Conservation (phyloP, 2,888 invertebrate species). For the Xanthorhoe designata region DNA sequence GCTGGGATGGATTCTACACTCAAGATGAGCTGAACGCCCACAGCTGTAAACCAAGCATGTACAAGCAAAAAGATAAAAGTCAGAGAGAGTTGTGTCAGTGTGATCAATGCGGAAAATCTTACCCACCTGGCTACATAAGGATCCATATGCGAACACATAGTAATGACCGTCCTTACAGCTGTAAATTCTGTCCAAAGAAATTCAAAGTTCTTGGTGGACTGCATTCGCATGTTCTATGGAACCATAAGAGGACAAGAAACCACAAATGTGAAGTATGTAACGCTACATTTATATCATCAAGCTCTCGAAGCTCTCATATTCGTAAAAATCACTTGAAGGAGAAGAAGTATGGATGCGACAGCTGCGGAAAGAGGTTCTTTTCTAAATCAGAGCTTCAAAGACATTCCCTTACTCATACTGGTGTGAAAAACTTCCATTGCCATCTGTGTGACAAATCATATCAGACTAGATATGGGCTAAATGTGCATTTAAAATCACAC, state of each 20-base stretch:
- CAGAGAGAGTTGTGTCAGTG: conserved; percentile 70
- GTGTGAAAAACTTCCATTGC: conserved; percentile 80
- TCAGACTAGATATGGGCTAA: conserved; percentile 78
- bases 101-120: conserved; percentile 82
- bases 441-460: conserved; percentile 80
- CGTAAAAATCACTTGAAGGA: conserved; percentile 80
- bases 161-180: conserved; percentile 70
- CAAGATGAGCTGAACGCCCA: conserved; percentile 62
- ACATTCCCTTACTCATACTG: conserved; percentile 78
- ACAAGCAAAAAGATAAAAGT: conserved; percentile 61
- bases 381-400: conserved; percentile 77
- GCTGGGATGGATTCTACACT: conserved; percentile 76
- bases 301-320: conserved; percentile 76
- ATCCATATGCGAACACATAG: conserved; percentile 81
- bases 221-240: conserved; percentile 78
- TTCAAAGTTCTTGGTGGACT: conserved; percentile 80
- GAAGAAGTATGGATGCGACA: conserved; percentile 78
- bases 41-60: conserved; percentile 65
- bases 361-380: conserved; percentile 77
- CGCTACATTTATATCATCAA: conserved; percentile 78
- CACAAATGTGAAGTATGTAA: conserved; percentile 80
- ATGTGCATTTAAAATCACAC: conserved; percentile 80
- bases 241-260: conserved; percentile 77
- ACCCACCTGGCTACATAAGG: conserved; percentile 77
- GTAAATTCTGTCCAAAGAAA: conserved; percentile 79